Conservation (phyloP, 2,113 vertebrate genomes). For the Ivindomyrus marchei region DNA sequence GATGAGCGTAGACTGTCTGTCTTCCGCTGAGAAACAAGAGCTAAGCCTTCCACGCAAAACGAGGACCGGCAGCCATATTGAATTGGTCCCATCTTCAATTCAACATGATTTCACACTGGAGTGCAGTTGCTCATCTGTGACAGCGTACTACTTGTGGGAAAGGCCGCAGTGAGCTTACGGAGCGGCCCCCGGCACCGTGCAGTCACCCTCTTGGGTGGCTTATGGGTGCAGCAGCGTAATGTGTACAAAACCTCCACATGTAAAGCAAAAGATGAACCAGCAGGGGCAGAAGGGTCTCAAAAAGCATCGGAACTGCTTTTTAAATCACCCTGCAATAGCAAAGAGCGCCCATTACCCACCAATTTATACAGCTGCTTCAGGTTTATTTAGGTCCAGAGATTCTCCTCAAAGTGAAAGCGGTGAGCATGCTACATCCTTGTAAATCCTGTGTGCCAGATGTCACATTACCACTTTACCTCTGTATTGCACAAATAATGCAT, state of each 20-base stretch:
- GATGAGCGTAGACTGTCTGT: constrained; percentile 41
- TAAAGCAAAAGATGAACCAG: neutral
- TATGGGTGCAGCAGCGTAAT: neutral
- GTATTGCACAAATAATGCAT: neutral
- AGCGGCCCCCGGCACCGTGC: neutral
- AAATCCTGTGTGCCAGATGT: neutral
- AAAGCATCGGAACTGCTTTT: neutral
- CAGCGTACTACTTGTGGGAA: neutral
- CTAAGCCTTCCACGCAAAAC: constrained; percentile 48
- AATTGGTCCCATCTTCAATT: constrained; percentile 2
- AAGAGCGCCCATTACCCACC: neutral
- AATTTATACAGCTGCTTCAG: neutral
- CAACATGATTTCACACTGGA: neutral
- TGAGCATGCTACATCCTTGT: neutral
- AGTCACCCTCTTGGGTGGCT: neutral
- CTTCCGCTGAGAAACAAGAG: constrained; percentile 25
- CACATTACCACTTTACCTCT: neutral
- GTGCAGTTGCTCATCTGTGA: neutral
- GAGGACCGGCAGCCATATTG: neutral
- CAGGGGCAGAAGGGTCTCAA: neutral
- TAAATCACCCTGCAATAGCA: neutral
- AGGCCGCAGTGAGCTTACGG: neutral
- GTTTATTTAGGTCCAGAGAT: neutral
- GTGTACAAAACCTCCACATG: neutral
- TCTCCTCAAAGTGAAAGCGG: neutral